phyloP scores from a whole-genome alignment of 35 echinoderm and acorn worm species.

The Amphiura filiformis region DNA sequence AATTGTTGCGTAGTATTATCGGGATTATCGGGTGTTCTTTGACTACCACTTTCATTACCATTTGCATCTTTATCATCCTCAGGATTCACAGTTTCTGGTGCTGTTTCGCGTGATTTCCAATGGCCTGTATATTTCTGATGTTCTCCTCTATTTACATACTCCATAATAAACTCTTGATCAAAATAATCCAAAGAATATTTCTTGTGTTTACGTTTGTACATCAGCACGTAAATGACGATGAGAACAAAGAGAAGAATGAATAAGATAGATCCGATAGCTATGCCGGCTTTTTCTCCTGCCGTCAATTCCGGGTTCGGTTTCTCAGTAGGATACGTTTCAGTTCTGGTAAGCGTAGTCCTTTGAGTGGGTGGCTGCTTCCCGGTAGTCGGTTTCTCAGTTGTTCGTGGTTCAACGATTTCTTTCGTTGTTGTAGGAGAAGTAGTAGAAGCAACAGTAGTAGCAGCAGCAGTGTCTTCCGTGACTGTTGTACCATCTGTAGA shows the following conservation, averaged over 20 bases:
- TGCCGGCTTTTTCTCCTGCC: background rate
- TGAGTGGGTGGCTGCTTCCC: background rate
- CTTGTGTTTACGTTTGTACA: background rate
- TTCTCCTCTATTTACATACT: background rate
- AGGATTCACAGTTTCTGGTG: background rate
- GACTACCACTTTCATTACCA: background rate
- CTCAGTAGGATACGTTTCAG: background rate
- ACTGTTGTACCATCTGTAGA: background rate
- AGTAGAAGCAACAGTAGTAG: background rate
- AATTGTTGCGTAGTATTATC: background rate
- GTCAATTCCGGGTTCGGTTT: background rate
- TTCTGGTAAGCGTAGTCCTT: background rate
- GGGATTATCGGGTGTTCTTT: background rate
- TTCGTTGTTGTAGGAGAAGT: background rate
- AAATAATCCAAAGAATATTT: background rate
- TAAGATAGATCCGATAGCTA: background rate
- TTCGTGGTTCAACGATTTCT: background rate
- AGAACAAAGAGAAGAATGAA: background rate
- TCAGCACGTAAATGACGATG: background rate
- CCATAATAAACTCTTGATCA: conserved; percentile 2
- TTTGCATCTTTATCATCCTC: background rate
- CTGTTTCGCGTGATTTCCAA: background rate
- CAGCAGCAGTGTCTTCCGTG: no score
- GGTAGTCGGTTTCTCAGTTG: background rate
- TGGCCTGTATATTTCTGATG: background rate